phyloP scores from a whole-genome alignment of 2,888 invertebrate genomes.

The Palloptera scutellata region DNA sequence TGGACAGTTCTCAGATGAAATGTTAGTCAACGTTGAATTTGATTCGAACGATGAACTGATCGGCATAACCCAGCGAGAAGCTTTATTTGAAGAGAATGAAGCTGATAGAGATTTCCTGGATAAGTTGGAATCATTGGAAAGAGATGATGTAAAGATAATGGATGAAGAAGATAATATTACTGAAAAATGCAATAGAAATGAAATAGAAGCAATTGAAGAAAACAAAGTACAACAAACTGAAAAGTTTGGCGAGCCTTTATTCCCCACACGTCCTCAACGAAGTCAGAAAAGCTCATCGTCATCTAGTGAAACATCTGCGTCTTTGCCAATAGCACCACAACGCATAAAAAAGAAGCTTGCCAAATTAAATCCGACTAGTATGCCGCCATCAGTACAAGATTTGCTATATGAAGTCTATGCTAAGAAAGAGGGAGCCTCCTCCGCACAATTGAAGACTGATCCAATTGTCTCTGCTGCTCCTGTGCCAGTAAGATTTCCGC shows the following conservation, averaged over 20 bases:
- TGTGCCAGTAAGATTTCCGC: neutral
- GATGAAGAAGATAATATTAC: neutral
- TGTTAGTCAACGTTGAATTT: slow-evolving; percentile 61
- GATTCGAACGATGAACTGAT: slow-evolving; percentile 61
- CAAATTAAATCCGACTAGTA: slow-evolving; percentile 52
- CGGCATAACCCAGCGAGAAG: slow-evolving; percentile 50
- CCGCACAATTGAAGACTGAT: neutral
- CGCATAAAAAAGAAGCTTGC: slow-evolving; percentile 53
- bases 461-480: neutral
- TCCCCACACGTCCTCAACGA: slow-evolving; percentile 55
- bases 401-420: slow-evolving; percentile 40
- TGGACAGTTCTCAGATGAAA: slow-evolving; percentile 58
- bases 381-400: slow-evolving; percentile 62
- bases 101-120: slow-evolving; percentile 47
- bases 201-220: neutral
- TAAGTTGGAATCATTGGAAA: slow-evolving; percentile 50
- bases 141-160: slow-evolving; percentile 36
- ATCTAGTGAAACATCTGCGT: slow-evolving; percentile 54
- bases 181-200: neutral
- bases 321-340: slow-evolving; percentile 49
- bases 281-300: slow-evolving; percentile 57
- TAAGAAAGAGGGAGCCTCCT: no score
- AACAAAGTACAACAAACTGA: slow-evolving; percentile 13
- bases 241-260: slow-evolving; percentile 37
- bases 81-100: slow-evolving; percentile 26